Evolutionary conservation across 2,888 invertebrate species (phyloP), one percentile per base, ranked within the genome.

Genomic region (Ectemnius cavifrons): DNA sequence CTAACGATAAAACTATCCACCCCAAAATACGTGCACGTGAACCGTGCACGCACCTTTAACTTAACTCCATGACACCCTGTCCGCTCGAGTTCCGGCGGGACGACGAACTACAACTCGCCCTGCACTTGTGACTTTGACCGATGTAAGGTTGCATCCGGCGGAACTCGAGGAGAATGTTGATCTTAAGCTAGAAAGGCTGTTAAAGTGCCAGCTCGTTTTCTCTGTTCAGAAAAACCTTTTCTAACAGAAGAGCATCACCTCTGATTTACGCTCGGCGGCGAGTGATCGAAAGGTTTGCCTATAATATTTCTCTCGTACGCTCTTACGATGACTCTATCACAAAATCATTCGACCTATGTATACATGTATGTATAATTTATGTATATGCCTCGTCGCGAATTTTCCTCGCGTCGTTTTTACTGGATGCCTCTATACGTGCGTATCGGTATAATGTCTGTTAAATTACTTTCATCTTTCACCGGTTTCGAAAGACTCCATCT

Each of bases 391-490:
- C 69, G 57, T 37, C 77, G 76, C 65, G 63, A 68, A 68, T 67
- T 56, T 58, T 20, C 59, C 52, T 58, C 23, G 23, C 58, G 63
- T 59, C 45, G 46, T 62, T 58, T 56, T 65, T 46, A 52, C 20
- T 45, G 28, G 69, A 20, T 37, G 37, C 37, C 37, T 6, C 37
- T 37, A 37, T 16, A 16, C 16, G 52, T 52, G 16, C n/a, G 52
- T 52, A 16, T 16, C 52, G 16, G 52, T 52, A 37, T 37, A 37
- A 37, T 37, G 37, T 37, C 37, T 37, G 52, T 78, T 77, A 67
- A 73, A 79, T 83, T 82, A 82, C 82, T 82, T 82, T 82, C 82
- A 82, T 82, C 75, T 73, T 82, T 83, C 75, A 63, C 63, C 63
- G 66, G 37, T 68, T 45, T 71, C 64, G 67, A 47, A 72, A 75